Evolutionary conservation across 2,113 vertebrate genomes (phyloP).

Genomic region (Thamnophis sirtalis): DNA sequence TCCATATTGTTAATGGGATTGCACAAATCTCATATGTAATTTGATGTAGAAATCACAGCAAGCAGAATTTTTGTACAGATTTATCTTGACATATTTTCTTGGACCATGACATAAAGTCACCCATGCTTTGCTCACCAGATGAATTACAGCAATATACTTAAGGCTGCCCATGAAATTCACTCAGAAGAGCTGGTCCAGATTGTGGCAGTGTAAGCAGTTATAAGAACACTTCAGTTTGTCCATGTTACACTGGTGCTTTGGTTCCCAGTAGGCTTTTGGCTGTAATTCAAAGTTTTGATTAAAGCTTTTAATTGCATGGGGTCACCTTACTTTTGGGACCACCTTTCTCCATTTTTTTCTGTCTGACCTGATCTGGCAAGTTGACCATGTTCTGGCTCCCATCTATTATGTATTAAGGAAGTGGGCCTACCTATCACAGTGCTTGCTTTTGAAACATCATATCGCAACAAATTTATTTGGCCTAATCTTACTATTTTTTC

Average conservation of each 20-base stretch:
- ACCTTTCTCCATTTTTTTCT: not conserved
- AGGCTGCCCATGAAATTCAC: not conserved
- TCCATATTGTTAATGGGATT: no score
- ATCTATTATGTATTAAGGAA: not conserved
- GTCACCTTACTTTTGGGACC: not conserved
- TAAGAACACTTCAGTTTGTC: not conserved
- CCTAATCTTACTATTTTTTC: not conserved
- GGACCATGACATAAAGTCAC: not conserved
- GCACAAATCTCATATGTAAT: no score
- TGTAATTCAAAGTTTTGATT: not conserved
- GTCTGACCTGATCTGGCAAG: not conserved
- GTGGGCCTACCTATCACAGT: not conserved
- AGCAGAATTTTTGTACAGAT: no score
- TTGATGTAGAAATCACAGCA: no score
- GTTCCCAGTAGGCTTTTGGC: not conserved
- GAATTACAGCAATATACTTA: not conserved
- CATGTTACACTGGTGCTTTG: not conserved
- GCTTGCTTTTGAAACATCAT: not conserved
- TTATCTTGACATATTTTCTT: not conserved
- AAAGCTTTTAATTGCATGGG: not conserved
- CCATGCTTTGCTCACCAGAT: not conserved
- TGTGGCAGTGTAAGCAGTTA: not conserved
- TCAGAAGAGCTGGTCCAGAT: not conserved
- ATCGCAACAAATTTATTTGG: not conserved
- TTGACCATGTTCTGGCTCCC: not conserved